phyloP scores from a whole-genome alignment of 2,113 vertebrate genomes.

The Ia io region DNA sequence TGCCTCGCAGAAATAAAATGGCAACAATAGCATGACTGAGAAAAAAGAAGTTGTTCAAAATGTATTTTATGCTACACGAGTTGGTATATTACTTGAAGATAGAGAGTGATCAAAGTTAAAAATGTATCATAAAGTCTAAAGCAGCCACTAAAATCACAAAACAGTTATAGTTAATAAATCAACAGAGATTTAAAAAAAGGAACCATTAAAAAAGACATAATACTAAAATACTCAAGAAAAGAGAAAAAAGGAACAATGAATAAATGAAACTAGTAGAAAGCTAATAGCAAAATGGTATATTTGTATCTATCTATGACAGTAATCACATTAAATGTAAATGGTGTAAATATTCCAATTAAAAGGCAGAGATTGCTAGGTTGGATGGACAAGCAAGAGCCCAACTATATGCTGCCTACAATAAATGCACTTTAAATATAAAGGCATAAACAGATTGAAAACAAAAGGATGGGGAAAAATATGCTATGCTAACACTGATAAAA shows the following conservation, averaged over 20 bases:
- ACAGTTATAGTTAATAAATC: neutral
- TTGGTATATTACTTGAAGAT: neutral
- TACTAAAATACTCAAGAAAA: neutral
- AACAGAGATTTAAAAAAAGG: neutral
- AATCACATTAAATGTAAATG: slow-evolving; percentile 37
- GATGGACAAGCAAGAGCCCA: neutral
- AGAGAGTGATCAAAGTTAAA: neutral
- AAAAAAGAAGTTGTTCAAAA: neutral
- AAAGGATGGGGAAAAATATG: neutral
- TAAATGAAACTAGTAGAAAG: neutral
- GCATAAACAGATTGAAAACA: neutral
- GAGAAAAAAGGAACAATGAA: neutral
- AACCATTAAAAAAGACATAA: neutral
- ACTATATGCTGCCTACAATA: neutral
- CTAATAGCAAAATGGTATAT: neutral
- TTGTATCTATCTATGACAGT: neutral
- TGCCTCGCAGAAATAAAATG: neutral
- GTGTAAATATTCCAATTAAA: neutral
- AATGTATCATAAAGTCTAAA: neutral
- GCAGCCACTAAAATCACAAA: neutral
- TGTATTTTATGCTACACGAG: neutral
- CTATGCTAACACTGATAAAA: neutral
- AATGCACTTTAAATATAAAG: neutral
- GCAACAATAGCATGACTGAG: neutral
- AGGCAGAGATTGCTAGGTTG: neutral